Conservation (phyloP, 2,888 invertebrate species). For the Eristalis tenax region DNA sequence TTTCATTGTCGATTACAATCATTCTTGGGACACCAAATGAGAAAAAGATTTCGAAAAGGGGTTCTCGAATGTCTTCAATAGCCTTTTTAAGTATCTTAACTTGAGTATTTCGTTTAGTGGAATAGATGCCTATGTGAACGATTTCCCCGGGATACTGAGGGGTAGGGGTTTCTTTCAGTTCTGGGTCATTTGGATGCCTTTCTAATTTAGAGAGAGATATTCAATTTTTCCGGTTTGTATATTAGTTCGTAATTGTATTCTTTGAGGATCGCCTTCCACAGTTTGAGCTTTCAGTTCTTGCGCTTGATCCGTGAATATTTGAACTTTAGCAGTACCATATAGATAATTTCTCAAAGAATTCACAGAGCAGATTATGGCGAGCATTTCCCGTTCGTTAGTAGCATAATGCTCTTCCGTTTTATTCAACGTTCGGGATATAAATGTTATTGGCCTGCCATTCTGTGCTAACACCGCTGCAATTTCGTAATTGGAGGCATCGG, state of each 20-base stretch:
- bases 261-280: conserved; percentile 49
- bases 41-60: conserved; percentile 19
- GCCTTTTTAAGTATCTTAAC: conserved; percentile 22
- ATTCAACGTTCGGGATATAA: too few species aligned
- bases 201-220: conserved; percentile 15
- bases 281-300: conserved; percentile 40
- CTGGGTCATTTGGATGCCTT: conserved; percentile 1
- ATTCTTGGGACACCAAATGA: conserved; percentile 35
- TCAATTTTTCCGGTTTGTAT: conserved; percentile 53
- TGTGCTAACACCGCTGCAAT: conserved; percentile 55
- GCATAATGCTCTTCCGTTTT: too few species aligned
- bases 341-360: too few species aligned
- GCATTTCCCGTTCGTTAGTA: too few species aligned
- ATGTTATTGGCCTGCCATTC: too few species aligned
- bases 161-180: background rate
- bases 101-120: conserved; percentile 6
- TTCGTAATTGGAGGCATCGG: conserved; percentile 59
- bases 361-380: too few species aligned
- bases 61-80: conserved; percentile 28
- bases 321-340: too few species aligned
- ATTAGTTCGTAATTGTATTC: conserved; percentile 14
- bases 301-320: conserved; percentile 33
- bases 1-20: conserved; percentile 45
- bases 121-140: conserved; percentile 11
- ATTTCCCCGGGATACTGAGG: too few species aligned